Percentiles rank a stretch among this genome's conserved stretches.
These are phyloP conservation scores for Eudasyphora cyanicolor DNA, from an alignment of 2,888 invertebrate species.

Conservation along the genomic window DNA sequence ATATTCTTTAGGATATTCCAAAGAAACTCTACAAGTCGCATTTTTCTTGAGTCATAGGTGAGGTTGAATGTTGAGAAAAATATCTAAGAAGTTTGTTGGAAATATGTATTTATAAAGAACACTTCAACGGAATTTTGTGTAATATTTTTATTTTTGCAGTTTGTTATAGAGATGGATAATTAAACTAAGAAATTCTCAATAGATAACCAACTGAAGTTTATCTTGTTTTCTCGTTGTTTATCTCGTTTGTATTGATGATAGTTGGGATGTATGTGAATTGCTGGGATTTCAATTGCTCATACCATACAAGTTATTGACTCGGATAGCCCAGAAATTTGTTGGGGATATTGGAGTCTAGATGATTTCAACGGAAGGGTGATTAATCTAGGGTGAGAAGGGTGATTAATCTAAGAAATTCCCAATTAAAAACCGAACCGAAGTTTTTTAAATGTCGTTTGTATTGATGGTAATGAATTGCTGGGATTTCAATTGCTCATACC, in stretches of 20 bases:
- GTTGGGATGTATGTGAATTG: no score
- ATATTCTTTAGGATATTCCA: constrained; percentile 18
- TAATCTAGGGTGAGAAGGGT: background rate
- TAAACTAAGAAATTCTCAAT: constrained; percentile 5
- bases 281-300: background rate
- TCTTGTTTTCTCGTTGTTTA: no score
- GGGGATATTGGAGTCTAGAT: background rate
- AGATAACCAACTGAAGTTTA: background rate
- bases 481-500: background rate
- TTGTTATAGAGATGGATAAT: background rate
- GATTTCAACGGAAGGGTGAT: background rate
- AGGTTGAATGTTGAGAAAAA: background rate
- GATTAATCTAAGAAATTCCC: constrained; percentile 10
- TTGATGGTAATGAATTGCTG: background rate
- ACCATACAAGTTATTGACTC: background rate
- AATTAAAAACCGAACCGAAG: background rate
- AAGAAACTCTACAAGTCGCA: background rate
- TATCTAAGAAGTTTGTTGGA: background rate
- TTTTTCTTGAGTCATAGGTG: background rate
- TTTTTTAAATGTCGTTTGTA: background rate
- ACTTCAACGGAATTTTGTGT: background rate
- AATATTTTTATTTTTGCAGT: background rate
- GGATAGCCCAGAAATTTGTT: no score
- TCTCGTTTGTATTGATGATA: background rate
- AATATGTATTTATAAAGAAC: no score